Evolutionary conservation across 2,113 vertebrate species (phyloP), one percentile per base, ranked within the genome.

Genomic region (Sitta europaea): DNA sequence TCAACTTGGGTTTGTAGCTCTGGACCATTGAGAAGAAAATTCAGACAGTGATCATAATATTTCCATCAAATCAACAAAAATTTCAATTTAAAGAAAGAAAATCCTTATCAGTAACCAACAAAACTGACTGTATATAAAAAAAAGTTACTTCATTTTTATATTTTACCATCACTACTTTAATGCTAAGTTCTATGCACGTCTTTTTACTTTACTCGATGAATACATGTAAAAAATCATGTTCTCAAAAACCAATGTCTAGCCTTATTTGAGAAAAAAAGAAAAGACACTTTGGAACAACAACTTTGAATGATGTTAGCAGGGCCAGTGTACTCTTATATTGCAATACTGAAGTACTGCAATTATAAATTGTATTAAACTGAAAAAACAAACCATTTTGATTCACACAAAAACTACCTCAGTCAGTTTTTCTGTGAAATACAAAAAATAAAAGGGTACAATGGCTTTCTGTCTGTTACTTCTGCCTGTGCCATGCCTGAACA

Each of bases 391-490:
- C 45, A 83, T 93, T 98, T 88, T 97, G 59, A 72, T 89, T 96
- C 92, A 59, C 72, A 78, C 40, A 97, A 84, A 97, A 97, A 96
- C 71, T 35, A 93, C 92, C 80, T 93, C 93, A 97, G 97, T 96
- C 96, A 94, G 94, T 92, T 97, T 97, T 96, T 95, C 79, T 94
- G 80, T 74, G 90, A 96, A 97, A 94, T 97, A 98, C 88, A 97
- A 97, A 97, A 97, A 83, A 83, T 84, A 97, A 97, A 98, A 97
- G 92, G 96, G 97, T 98, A 99, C 99, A 99, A 99, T 98, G 98
- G 98, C 94, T 98, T 98, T 98, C 98, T 99, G 98, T 99, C 98
- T 98, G 98, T 97, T 98, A 87, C 98, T 98, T 97, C 97, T 94
- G 63, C 85, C 96, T 91, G 86, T 92, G 95, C 98, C 95, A 86